A percentile compares a stretch with the other conserved stretches of the same genome.
Conservation (phyloP, 92 coral and sea anemone species). For the Paramuricea clavata region DNA sequence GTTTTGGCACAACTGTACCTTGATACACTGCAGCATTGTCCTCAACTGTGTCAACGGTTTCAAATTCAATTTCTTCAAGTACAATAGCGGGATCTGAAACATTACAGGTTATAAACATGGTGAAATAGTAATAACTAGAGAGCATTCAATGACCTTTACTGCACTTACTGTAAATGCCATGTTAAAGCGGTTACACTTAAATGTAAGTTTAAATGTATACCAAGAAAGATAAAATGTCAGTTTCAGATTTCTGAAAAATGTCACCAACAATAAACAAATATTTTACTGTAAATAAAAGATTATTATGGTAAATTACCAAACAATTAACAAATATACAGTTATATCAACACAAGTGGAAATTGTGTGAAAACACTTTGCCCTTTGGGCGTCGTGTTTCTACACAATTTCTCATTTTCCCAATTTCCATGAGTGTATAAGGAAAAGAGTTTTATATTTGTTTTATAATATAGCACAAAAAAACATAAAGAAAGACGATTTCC, state of each 20-base stretch:
- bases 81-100: slow-evolving; percentile 29
- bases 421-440: too few species aligned
- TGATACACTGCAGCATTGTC: slow-evolving; percentile 62
- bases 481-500: too few species aligned
- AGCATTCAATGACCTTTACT: not conserved
- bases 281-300: not conserved
- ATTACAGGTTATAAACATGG: not conserved
- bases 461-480: too few species aligned
- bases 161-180: too few species aligned
- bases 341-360: too few species aligned
- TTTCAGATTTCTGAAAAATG: slow-evolving; percentile 1
- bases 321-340: too few species aligned
- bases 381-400: too few species aligned
- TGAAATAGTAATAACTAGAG: not conserved
- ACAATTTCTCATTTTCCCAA: too few species aligned
- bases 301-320: not conserved
- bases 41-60: slow-evolving; percentile 3
- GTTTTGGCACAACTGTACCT: slow-evolving; percentile 38
- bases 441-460: too few species aligned
- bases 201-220: not conserved
- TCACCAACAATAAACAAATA: not conserved
- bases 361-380: too few species aligned
- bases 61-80: slow-evolving; percentile 30
- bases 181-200: not conserved
- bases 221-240: not conserved